phyloP scores from a whole-genome alignment of 2,113 vertebrate genomes.

The Cromileptes altivelis region DNA sequence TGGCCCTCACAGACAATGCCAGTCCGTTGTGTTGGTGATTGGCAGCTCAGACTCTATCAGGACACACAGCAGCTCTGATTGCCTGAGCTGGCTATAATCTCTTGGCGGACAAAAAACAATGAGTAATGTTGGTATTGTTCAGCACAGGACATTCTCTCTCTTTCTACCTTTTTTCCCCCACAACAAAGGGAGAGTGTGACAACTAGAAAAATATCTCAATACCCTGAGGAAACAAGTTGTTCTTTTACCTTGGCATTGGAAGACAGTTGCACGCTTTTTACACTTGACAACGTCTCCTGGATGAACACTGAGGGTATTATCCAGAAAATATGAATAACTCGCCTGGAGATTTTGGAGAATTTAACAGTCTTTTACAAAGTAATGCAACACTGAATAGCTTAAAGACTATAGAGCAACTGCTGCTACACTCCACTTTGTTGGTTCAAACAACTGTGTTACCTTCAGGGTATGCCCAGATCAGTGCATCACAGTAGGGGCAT shows the following conservation, averaged over 20 bases:
- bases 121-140: conserved; percentile 7
- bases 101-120: conserved; percentile 10
- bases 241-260: neutral
- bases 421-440: too few species aligned
- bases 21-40: conserved; percentile 37
- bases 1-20: neutral
- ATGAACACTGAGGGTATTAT: neutral
- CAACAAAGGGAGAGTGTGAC: conserved; percentile 17
- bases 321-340: neutral
- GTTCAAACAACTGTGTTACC: too few species aligned
- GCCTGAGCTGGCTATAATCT: conserved; percentile 33
- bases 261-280: neutral
- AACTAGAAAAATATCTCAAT: conserved; percentile 21
- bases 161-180: neutral
- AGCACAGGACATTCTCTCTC: conserved; percentile 5
- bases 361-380: neutral
- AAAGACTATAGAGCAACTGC: too few species aligned
- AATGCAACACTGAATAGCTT: too few species aligned
- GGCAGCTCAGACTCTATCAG: conserved; percentile 46
- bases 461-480: too few species aligned
- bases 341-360: neutral
- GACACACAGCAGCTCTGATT: conserved; percentile 39
- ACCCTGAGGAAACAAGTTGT: conserved; percentile 1
- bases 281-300: fast-evolving
- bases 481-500: too few species aligned